These are phyloP conservation scores for Lapara coniferarum DNA, from an alignment of 2,888 invertebrate genomes.

Conservation along the genomic window DNA sequence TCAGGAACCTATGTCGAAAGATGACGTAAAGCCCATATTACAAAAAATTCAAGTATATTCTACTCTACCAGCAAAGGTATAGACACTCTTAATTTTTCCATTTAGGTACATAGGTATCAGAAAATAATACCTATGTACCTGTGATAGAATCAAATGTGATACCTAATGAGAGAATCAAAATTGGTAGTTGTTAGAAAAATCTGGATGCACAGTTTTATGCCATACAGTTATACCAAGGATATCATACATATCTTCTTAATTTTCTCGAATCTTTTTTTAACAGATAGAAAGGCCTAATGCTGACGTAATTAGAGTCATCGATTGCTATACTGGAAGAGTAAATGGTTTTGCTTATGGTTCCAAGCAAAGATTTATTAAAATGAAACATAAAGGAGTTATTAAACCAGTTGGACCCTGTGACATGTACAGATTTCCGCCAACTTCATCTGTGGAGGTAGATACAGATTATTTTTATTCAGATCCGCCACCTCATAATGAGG, in stretches of 20 bases:
- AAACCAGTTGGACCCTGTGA: conserved; percentile 81
- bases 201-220: too few relatives aligned
- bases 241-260: neutral
- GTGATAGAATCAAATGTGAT: too few relatives aligned
- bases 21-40: conserved; percentile 63
- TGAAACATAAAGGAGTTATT: conserved; percentile 79
- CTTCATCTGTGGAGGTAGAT: conserved; percentile 67
- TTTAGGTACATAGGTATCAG: too few relatives aligned
- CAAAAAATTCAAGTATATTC: conserved; percentile 58
- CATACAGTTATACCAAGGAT: too few relatives aligned
- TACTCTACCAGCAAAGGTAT: conserved; percentile 57
- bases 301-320: conserved; percentile 69
- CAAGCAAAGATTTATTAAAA: conserved; percentile 68
- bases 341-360: conserved; percentile 84
- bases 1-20: conserved; percentile 68
- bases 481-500: too few relatives aligned
- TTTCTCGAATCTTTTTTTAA: neutral
- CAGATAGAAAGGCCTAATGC: conserved; percentile 62
- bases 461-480: too few relatives aligned
- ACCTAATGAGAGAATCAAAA: too few relatives aligned
- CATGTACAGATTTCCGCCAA: conserved; percentile 77
- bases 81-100: neutral
- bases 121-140: too few relatives aligned
- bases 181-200: too few relatives aligned
- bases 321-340: conserved; percentile 77